Evolutionary conservation across 1,140 invertebrate genomes (phyloP).

Genomic region (Bombus consobrinus): DNA sequence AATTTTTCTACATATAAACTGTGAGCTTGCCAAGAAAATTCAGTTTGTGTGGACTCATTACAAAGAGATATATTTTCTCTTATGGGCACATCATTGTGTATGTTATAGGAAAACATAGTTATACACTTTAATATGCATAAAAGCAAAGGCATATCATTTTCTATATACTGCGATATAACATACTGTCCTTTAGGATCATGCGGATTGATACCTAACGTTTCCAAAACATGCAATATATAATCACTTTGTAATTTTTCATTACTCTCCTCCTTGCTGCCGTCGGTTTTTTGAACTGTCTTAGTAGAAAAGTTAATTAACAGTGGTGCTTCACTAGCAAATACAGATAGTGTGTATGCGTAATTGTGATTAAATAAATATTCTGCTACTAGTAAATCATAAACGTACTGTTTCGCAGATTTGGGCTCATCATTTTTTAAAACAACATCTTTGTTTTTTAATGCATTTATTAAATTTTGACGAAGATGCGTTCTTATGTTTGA

Average conservation of each 20-base stretch:
- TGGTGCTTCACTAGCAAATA: conserved; percentile 81
- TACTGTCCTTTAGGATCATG: conserved; percentile 68
- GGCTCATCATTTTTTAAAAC: conserved; percentile 63
- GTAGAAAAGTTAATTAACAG: conserved; percentile 77
- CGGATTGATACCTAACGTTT: conserved; percentile 78
- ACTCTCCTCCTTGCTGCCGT: conserved; percentile 28
- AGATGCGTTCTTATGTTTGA: conserved; percentile 79
- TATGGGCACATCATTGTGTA: conserved; percentile 26
- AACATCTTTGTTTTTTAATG: conserved; percentile 76
- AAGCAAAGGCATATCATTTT: conserved; percentile 72
- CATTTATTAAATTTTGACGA: conserved; percentile 78
- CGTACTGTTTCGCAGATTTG: conserved; percentile 79
- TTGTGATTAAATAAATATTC: conserved; percentile 80
- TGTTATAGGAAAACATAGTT: conserved; percentile 50
- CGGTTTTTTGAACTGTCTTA: conserved; percentile 54
- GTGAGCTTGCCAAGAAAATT: conserved; percentile 45
- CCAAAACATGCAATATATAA: conserved; percentile 76
- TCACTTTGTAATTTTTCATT: conserved; percentile 76
- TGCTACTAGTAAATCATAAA: conserved; percentile 80
- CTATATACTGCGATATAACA: conserved; percentile 74
- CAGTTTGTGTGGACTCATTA: conserved; percentile 62
- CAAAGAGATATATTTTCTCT: conserved; percentile 22
- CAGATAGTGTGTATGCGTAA: conserved; percentile 79
- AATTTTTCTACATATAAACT: conserved; percentile 58
- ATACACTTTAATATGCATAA: conserved; percentile 76